These are phyloP conservation scores for Xyrichtys novacula DNA, from an alignment of 2,797 vertebrate species.

Conservation along the genomic window DNA sequence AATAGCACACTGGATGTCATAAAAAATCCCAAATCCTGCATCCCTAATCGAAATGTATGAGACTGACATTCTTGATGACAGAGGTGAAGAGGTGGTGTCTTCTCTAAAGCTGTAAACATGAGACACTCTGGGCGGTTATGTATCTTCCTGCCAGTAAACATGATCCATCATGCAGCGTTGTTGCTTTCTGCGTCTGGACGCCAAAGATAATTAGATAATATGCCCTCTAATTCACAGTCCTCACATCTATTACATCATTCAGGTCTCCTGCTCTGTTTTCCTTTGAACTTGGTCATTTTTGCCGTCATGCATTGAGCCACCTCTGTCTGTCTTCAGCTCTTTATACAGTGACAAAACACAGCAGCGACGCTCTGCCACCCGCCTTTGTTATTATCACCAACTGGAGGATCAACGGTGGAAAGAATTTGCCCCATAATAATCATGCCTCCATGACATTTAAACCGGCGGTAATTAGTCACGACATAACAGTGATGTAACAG, in stretches of 20 bases:
- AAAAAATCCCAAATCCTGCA: too few relatives aligned
- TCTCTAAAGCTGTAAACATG: slow-evolving; percentile 17
- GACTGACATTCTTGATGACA: not conserved
- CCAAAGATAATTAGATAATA: not conserved
- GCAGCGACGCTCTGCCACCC: too few relatives aligned
- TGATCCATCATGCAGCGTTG: not conserved
- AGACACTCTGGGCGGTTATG: not conserved
- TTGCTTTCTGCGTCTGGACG: not conserved
- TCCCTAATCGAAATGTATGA: too few relatives aligned
- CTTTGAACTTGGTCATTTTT: not conserved
- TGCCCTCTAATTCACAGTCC: not conserved
- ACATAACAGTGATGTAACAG: too few relatives aligned
- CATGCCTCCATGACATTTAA: too few relatives aligned
- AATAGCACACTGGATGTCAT: too few relatives aligned
- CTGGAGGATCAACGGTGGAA: too few relatives aligned
- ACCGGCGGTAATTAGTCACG: too few relatives aligned
- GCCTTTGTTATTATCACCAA: too few relatives aligned
- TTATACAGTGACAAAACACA: too few relatives aligned
- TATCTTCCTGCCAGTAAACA: not conserved
- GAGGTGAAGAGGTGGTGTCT: slow-evolving; percentile 28
- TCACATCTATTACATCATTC: not conserved
- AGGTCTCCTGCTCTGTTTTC: not conserved
- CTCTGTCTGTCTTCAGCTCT: not conserved
- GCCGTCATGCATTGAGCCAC: not conserved
- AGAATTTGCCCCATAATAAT: too few relatives aligned